Conservation (phyloP, 2,888 invertebrate genomes). For the Druceiella hillmani region DNA sequence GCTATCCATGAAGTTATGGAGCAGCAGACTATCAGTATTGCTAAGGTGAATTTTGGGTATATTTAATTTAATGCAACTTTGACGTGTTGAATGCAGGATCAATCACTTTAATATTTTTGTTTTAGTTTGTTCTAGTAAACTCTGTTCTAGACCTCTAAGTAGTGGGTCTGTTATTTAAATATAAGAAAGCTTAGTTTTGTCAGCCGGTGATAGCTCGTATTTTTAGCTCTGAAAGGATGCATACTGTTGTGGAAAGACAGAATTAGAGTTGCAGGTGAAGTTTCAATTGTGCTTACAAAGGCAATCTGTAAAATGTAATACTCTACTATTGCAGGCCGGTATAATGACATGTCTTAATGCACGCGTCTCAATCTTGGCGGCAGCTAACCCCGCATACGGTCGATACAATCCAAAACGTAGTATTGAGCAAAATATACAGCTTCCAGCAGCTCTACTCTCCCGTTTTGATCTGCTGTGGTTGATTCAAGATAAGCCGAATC, state of each 20-base stretch:
- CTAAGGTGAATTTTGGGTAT: conserved; percentile 68
- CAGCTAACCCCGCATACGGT: conserved; percentile 98
- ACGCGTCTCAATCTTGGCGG: conserved; percentile 94
- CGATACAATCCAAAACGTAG: conserved; percentile 94
- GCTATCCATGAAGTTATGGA: conserved; percentile 99
- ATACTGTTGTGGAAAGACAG: too few relatives aligned
- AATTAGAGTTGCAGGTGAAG: too few relatives aligned
- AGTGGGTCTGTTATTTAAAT: too few relatives aligned
- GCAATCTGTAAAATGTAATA: too few relatives aligned
- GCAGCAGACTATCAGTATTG: conserved; percentile 99
- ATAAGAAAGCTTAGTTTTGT: too few relatives aligned
- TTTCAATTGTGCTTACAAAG: too few relatives aligned
- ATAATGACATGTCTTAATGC: conserved; percentile 99
- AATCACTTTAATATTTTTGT: too few relatives aligned
- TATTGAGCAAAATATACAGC: conserved; percentile 95
- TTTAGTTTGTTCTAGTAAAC: too few relatives aligned
- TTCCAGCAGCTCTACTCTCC: conserved; percentile 95
- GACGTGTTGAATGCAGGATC: too few relatives aligned
- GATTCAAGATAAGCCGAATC: conserved; percentile 75
- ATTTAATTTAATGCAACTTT: too few relatives aligned
- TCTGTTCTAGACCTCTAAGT: too few relatives aligned
- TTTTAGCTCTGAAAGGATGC: conserved; percentile 7
- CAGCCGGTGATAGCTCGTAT: conserved; percentile 4
- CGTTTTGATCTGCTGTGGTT: conserved; percentile 96
- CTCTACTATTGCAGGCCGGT: conserved; percentile 74